Conservation (phyloP, 1,140 invertebrate genomes). For the Tenebrio molitor region DNA sequence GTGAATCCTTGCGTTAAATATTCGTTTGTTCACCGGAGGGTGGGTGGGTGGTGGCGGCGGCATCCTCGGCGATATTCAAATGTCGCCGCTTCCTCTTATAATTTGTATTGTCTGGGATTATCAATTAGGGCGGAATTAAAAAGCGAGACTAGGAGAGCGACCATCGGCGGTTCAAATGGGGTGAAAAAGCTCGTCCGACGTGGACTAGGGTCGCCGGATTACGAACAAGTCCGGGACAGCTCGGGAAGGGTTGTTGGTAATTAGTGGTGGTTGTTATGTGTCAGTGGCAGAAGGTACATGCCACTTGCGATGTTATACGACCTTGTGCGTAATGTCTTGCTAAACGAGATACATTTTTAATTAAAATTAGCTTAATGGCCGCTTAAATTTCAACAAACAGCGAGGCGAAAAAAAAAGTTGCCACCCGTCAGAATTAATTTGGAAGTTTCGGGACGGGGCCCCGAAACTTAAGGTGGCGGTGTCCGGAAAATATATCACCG, state of each 20-base stretch:
- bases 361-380: constrained; percentile 36
- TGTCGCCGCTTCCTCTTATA: constrained; percentile 44
- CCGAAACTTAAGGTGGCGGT: background rate
- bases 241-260: constrained; percentile 56
- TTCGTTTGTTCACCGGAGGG: constrained; percentile 49
- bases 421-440: constrained; percentile 23
- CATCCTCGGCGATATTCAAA: constrained; percentile 52
- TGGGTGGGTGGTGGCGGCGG: background rate
- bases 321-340: constrained; percentile 49
- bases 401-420: background rate
- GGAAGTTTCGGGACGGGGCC: too few species aligned
- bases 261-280: constrained; percentile 58
- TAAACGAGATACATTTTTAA: constrained; percentile 40
- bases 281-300: constrained; percentile 59
- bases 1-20: constrained; percentile 56
- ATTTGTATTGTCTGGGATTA: constrained; percentile 39
- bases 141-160: too few species aligned
- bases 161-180: constrained; percentile 18
- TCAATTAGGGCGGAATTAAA: constrained; percentile 41
- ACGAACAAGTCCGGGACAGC: constrained; percentile 57
- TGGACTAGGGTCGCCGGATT: constrained; percentile 42
- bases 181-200: constrained; percentile 28
- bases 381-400: constrained; percentile 31
- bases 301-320: constrained; percentile 58
- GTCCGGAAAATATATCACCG: constrained; percentile 24